These are phyloP conservation scores for Sander vitreus DNA, from an alignment of 2,113 vertebrate species.

Conservation along the genomic window DNA sequence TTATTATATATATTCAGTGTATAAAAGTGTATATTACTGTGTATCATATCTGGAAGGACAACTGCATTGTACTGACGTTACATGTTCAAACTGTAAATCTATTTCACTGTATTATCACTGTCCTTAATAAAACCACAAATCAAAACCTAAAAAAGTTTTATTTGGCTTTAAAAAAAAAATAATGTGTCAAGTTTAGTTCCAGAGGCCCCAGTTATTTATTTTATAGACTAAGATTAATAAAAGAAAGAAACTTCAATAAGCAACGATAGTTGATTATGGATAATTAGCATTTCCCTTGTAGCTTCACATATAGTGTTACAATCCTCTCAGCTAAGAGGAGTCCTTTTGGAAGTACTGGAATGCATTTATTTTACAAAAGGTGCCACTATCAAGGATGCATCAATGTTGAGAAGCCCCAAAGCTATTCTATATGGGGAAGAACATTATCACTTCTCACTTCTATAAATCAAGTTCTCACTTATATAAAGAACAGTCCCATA, in stretches of 20 bases:
- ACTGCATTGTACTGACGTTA: neutral
- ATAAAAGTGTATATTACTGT: neutral
- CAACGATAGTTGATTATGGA: neutral
- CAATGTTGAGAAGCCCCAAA: conserved; percentile 31
- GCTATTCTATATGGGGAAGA: conserved; percentile 15
- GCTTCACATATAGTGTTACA: neutral
- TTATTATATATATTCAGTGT: neutral
- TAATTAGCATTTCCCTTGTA: neutral
- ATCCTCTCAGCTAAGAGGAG: neutral
- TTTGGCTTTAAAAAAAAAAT: neutral
- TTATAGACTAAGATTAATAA: neutral
- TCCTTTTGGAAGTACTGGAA: conserved; percentile 15
- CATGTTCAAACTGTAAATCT: neutral
- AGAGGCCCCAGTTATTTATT: neutral
- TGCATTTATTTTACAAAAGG: conserved; percentile 31
- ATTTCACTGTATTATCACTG: neutral
- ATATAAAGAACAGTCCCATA: conserved; percentile 30
- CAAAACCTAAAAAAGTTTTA: neutral
- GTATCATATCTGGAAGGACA: neutral
- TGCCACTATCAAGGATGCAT: conserved; percentile 42
- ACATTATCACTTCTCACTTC: conserved; percentile 37
- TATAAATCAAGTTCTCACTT: conserved; percentile 42
- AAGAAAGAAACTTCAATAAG: neutral
- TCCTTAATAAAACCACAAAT: neutral
- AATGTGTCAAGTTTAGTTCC: neutral